Conservation (phyloP, 2,797 vertebrate genomes). For the Melanitta fusca region DNA sequence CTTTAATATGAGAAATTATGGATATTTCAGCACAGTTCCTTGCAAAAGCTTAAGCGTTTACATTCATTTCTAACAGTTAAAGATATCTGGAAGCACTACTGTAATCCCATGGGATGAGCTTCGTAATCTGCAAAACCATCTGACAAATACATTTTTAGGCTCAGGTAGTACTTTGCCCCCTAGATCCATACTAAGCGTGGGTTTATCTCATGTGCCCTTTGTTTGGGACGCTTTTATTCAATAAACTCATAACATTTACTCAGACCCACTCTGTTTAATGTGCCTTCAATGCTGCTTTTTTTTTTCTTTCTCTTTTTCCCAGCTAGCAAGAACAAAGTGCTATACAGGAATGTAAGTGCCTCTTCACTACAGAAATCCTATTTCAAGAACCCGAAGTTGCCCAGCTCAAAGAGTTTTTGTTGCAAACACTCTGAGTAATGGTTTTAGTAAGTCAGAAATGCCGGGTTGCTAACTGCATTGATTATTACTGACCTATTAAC, state of each 20-base stretch:
- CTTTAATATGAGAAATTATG: not conserved
- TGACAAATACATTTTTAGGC: not conserved
- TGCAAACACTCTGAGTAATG: not conserved
- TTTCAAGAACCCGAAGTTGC: not conserved
- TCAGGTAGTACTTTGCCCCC: slow-evolving; percentile 2
- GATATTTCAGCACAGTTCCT: not conserved
- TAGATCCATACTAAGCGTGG: not conserved
- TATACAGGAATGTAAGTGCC: not conserved
- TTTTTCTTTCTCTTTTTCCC: no score
- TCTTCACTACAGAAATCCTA: not conserved
- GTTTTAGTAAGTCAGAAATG: not conserved
- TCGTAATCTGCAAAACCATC: slow-evolving; percentile 10
- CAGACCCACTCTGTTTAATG: not conserved
- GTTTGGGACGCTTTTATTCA: slow-evolving; percentile 47
- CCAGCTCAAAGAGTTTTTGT: not conserved
- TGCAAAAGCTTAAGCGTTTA: not conserved
- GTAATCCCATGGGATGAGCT: not conserved
- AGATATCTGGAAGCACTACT: not conserved
- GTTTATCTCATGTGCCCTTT: slow-evolving; percentile 40
- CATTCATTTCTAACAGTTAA: slow-evolving; percentile 7
- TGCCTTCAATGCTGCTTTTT: not conserved
- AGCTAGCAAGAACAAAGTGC: not conserved
- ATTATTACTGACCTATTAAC: slow-evolving; percentile 60
- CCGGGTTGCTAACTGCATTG: slow-evolving; percentile 5
- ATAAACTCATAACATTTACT: slow-evolving; percentile 35